These are phyloP conservation scores for Octomys mimax DNA, from an alignment of 2,797 vertebrate species.

Conservation along the genomic window DNA sequence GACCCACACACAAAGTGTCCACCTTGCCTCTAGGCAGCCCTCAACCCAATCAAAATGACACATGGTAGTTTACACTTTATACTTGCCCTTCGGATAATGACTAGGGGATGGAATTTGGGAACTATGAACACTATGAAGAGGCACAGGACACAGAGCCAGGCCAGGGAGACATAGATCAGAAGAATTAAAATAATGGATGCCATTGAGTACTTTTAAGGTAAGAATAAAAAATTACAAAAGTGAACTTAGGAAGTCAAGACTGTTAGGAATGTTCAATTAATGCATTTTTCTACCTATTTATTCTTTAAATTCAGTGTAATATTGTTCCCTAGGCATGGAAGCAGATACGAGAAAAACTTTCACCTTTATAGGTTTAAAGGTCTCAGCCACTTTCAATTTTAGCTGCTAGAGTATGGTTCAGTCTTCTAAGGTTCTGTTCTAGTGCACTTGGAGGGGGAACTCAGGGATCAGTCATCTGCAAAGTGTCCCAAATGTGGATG, in stretches of 20 bases:
- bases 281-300: background rate
- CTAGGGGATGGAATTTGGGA: background rate
- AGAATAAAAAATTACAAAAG: background rate
- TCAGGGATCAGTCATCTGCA: background rate
- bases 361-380: background rate
- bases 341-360: background rate
- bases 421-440: background rate
- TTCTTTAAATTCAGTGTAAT: background rate
- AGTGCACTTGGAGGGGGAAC: background rate
- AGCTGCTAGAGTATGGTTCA: background rate
- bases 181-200: background rate
- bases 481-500: background rate
- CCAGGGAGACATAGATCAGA: background rate
- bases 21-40: background rate
- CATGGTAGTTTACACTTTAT: background rate
- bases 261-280: background rate
- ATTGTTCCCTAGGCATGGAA: background rate
- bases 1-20: background rate
- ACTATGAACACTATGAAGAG: background rate
- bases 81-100: background rate
- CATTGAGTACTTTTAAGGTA: background rate
- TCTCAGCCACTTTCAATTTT: background rate
- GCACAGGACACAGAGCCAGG: background rate
- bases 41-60: background rate
- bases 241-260: background rate